Base-by-base conservation (phyloP, 1,140 invertebrate genomes). In the Bicyclus anynana region DNA sequence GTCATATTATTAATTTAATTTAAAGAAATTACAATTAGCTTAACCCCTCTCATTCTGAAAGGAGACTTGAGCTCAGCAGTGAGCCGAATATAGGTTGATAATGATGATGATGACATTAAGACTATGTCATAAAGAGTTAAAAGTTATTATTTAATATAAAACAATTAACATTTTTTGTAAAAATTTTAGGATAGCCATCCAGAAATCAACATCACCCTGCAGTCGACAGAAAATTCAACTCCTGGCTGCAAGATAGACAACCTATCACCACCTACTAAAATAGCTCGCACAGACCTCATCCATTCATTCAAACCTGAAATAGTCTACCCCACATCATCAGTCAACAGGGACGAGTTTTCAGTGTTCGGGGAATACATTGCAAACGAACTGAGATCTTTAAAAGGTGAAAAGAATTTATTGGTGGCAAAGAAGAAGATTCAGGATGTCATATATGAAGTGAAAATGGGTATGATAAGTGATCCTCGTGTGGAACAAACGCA, bases 371-470 rank as follows among this genome's bases (percentile, higher is more conserved):
- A 88, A 70, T 88, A 88, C 29, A 65, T 88, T 53, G 83, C 85
- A 0, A 88, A 88, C 61, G 85, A 88, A 54, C 51, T 88, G 20
- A 54, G 85, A 5, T 83, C 83, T 12, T 55, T 88, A 3, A 88
- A 88, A 67, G 80, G 82, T 7, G 85, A 88, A 55, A 86, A 84
- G 51, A 86, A 86, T 42, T 53, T 86, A 38, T 57, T 88, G 10
- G 76, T 88, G 12, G 80, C 82, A 9, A 88, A 88, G 56, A 88
- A 88, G 51, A 88, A 85, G 46, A 88, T 88, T 48, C 83, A 85
- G 62, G 83, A 88, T 76, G 75, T 81, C 13, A 88, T 88, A 73
- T 88, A 86, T 78, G 85, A 88, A 64, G 82, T 88, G 0, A 88
- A 86, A 76, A 86, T 88, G 83, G 79, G 79, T 17, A 80, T 83